Conservation (phyloP, 2,113 vertebrate genomes). For the Hippocampus comes region DNA sequence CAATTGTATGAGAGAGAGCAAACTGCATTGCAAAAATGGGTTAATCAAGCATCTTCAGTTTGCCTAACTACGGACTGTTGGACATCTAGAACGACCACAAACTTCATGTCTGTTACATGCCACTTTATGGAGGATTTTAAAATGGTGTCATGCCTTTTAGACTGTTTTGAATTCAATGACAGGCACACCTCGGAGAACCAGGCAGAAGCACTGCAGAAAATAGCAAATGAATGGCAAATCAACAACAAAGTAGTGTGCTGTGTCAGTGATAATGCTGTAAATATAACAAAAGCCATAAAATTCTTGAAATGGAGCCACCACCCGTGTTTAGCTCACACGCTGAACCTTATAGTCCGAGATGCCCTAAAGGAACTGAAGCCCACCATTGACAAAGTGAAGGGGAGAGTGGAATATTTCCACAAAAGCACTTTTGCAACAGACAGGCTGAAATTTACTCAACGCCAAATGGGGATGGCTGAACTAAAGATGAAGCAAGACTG, state of each 20-base stretch:
- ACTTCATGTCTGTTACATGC: constrained; percentile 36
- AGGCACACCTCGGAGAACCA: constrained; percentile 48
- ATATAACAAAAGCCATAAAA: constrained; percentile 20
- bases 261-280: constrained; percentile 39
- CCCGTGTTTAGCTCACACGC: constrained; percentile 8
- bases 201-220: constrained; percentile 35
- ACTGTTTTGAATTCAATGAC: constrained; percentile 50
- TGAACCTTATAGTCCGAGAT: constrained; percentile 11
- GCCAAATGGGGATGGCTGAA: background rate
- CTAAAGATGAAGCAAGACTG: constrained; percentile 1
- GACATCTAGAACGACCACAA: constrained; percentile 28
- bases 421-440: background rate
- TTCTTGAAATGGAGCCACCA: constrained; percentile 9
- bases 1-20: constrained; percentile 17
- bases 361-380: constrained; percentile 8
- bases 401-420: constrained; percentile 12
- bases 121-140: constrained; percentile 41
- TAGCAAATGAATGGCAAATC: constrained; percentile 39
- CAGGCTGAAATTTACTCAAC: background rate
- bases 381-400: constrained; percentile 8
- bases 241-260: constrained; percentile 32
- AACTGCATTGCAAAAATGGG: constrained; percentile 29
- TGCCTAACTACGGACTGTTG: constrained; percentile 45
- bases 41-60: constrained; percentile 33
- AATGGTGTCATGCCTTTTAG: constrained; percentile 30